Conservation (phyloP, 1,140 invertebrate genomes). For the Artemia franciscana region DNA sequence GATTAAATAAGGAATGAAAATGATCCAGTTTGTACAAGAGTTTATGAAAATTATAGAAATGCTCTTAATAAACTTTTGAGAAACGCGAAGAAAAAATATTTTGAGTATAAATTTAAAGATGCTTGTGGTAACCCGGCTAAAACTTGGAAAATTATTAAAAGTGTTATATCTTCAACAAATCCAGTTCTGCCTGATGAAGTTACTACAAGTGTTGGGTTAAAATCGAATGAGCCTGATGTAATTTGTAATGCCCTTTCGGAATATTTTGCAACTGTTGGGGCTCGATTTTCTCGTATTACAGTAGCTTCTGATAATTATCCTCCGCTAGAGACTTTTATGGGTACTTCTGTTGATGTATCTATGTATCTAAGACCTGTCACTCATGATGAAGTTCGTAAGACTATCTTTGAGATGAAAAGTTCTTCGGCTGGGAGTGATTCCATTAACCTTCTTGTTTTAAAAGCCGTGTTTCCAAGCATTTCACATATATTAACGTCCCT, state of each 20-base stretch:
- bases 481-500: neutral
- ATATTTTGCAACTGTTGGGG: neutral
- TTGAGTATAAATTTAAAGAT: neutral
- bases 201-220: neutral
- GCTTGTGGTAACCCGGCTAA: neutral
- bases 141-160: neutral
- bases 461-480: neutral
- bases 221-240: no score
- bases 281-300: neutral
- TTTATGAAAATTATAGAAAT: neutral
- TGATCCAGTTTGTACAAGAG: neutral
- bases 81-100: neutral
- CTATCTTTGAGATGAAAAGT: neutral
- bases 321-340: neutral
- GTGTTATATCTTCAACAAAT: neutral
- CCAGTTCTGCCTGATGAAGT: neutral
- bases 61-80: neutral
- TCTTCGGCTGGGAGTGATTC: neutral
- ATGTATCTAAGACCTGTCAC: neutral
- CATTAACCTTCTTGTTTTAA: neutral
- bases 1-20: no score
- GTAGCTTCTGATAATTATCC: neutral
- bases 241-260: neutral
- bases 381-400: neutral
- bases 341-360: neutral